phyloP scores from a whole-genome alignment of 1,140 invertebrate species.

The Adelges cooleyi region DNA sequence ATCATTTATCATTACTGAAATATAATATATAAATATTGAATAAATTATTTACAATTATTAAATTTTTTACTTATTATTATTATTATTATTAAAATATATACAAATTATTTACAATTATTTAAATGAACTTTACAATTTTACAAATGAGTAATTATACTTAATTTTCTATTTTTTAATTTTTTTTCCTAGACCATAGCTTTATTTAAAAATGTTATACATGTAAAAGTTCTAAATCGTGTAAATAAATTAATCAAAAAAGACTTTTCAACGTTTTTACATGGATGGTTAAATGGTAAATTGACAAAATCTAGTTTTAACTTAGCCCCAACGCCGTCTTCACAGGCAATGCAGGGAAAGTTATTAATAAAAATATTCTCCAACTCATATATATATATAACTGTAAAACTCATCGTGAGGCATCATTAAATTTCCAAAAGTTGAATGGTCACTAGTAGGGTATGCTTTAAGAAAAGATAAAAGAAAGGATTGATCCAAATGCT shows the following conservation, averaged over 20 bases:
- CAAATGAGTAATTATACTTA: background rate
- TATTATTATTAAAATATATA: too few relatives aligned
- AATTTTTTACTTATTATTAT: too few relatives aligned
- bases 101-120: too few relatives aligned
- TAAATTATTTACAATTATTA: too few relatives aligned
- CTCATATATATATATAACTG: background rate
- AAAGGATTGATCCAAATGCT: background rate
- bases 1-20: too few relatives aligned
- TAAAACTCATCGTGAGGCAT: background rate
- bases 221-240: background rate
- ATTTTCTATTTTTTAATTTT: constrained; percentile 1
- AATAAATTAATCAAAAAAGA: background rate
- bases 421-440: background rate
- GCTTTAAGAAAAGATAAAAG: background rate
- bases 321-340: background rate
- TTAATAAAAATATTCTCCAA: constrained; percentile 1
- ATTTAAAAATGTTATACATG: background rate
- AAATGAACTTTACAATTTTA: too few relatives aligned
- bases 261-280: background rate
- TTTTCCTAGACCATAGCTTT: background rate
- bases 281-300: background rate
- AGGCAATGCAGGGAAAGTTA: background rate
- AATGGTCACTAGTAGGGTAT: background rate
- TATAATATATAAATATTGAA: too few relatives aligned
- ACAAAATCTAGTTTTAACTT: background rate